These are phyloP conservation scores for Microtus obscurus DNA, from an alignment of 2,797 vertebrate species.

Conservation along the genomic window DNA sequence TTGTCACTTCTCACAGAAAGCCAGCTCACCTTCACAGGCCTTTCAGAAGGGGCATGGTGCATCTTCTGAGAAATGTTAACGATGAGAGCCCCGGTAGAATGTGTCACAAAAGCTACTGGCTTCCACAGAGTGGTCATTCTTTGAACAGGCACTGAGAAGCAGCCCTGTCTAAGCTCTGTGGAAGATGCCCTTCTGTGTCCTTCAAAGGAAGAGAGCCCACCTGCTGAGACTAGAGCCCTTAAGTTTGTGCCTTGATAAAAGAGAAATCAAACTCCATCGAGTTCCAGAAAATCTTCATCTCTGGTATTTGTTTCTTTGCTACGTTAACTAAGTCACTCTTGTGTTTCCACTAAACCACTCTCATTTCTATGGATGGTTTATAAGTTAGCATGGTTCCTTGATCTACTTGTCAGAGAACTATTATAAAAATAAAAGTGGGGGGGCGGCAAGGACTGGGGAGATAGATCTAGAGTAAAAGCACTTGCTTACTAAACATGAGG, in stretches of 20 bases:
- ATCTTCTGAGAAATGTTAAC: not conserved
- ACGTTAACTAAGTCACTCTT: not conserved
- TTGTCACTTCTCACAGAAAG: not conserved
- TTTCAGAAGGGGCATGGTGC: not conserved
- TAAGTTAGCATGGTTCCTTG: not conserved
- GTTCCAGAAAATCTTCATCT: slow-evolving; percentile 31
- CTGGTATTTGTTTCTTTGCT: not conserved
- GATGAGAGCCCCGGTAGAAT: not conserved
- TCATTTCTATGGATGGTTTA: not conserved
- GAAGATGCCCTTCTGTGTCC: not conserved
- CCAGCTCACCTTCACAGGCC: not conserved
- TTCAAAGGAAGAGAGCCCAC: not conserved
- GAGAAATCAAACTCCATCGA: not conserved
- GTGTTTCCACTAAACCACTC: not conserved
- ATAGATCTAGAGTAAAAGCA: not conserved
- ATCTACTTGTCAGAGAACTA: not conserved
- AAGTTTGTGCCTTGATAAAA: not conserved
- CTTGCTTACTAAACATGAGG: not conserved
- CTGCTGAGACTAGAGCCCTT: not conserved
- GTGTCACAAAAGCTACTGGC: not conserved
- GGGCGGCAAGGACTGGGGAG: not conserved
- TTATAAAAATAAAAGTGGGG: slow-evolving; percentile 2
- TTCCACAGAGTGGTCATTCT: not conserved
- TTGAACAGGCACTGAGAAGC: not conserved
- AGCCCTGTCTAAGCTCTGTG: not conserved